A percentile compares a stretch with the other conserved stretches of the same genome.
Evolutionary conservation across 2,888 invertebrate genomes (phyloP).

Genomic region (Drosophila rellima): DNA sequence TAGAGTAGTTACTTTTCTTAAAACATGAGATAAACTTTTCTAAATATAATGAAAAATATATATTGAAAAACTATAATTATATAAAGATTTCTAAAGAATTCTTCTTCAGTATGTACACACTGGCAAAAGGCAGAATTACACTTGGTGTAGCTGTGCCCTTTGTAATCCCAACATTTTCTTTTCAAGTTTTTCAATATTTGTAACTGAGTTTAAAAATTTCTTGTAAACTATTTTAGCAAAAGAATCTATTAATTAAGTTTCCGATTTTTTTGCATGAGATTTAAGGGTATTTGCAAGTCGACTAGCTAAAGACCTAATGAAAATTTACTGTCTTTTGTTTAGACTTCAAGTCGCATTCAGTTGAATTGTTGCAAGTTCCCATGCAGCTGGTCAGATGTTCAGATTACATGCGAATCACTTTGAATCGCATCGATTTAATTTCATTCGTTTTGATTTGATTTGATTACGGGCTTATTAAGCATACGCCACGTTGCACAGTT

Average conservation of each 20-base stretch:
- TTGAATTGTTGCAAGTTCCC: slow-evolving; percentile 20
- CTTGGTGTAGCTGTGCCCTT: no score
- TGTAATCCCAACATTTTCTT: no score
- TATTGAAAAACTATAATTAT: no score
- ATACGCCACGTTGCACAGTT: slow-evolving; percentile 3
- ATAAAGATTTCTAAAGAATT: no score
- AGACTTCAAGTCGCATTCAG: slow-evolving; percentile 7
- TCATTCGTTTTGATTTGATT: slow-evolving; percentile 12
- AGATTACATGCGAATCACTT: slow-evolving; percentile 8
- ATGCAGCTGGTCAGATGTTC: slow-evolving; percentile 11
- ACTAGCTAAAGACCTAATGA: not conserved
- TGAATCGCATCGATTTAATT: slow-evolving; percentile 3
- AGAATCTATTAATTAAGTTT: not conserved
- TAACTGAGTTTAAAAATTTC: not conserved
- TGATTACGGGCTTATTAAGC: slow-evolving; percentile 8
- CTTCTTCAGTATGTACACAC: not conserved
- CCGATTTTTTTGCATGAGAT: not conserved
- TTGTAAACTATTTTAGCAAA: no score
- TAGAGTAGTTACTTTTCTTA: no score
- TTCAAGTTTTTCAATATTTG: no score
- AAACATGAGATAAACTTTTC: no score
- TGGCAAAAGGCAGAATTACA: not conserved
- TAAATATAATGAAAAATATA: no score
- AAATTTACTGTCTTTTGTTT: slow-evolving; percentile 8
- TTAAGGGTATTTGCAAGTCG: not conserved